These are phyloP conservation scores for Caenorhabditis afra DNA, from an alignment of 2,888 invertebrate genomes.

Conservation along the genomic window DNA sequence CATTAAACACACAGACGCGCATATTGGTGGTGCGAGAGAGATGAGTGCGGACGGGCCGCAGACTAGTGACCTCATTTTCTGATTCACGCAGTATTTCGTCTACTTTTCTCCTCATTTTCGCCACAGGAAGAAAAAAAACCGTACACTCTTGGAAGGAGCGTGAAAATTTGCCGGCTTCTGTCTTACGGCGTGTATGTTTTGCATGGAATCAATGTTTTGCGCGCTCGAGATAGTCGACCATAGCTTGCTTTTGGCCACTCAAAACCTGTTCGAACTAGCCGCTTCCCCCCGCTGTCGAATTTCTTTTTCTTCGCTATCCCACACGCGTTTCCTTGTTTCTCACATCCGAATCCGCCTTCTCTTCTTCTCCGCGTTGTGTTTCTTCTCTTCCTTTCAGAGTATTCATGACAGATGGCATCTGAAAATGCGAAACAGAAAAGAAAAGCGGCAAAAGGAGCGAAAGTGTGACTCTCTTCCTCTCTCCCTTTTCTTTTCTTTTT, in stretches of 20 bases:
- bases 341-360: constrained; percentile 52
- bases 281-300: constrained; percentile 31
- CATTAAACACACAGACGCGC: constrained; percentile 37
- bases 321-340: constrained; percentile 52
- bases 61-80: constrained; percentile 52
- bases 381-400: constrained; percentile 14
- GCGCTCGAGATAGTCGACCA: constrained; percentile 55
- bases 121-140: neutral
- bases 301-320: constrained; percentile 38
- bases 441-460: neutral
- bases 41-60: constrained; percentile 39
- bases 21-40: constrained; percentile 37
- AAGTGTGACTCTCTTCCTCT: constrained; percentile 34
- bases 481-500: too few species aligned
- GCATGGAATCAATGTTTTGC: constrained; percentile 46
- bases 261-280: constrained; percentile 57
- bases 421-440: constrained; percentile 5
- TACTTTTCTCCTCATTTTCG: constrained; percentile 6
- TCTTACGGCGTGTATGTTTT: constrained; percentile 33
- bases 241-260: constrained; percentile 53
- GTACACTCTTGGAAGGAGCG: neutral
- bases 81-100: constrained; percentile 23
- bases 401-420: neutral
- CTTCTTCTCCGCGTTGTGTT: neutral
- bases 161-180: neutral